A percentile compares a stretch with the other conserved stretches of the same genome.
Conservation (phyloP, 2,113 vertebrate species). For the Apeltes quadracus region DNA sequence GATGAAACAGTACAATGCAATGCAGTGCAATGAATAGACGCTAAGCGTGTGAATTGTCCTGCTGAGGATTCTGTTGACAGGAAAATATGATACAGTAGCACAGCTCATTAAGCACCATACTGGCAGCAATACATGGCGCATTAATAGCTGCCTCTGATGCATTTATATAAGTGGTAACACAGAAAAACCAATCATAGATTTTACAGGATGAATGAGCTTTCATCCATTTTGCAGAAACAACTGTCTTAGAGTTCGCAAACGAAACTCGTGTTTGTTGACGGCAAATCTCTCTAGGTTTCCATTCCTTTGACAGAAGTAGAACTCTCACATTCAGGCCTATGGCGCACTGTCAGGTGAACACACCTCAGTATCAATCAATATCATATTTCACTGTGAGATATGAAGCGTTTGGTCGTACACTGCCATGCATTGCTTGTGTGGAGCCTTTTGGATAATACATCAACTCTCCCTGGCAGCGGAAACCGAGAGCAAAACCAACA, state of each 20-base stretch:
- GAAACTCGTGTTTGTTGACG: conserved; percentile 5
- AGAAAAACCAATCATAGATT: not conserved
- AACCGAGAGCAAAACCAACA: conserved; percentile 48
- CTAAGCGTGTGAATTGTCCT: not conserved
- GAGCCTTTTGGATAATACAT: conserved; percentile 53
- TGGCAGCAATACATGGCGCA: not conserved
- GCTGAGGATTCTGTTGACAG: not conserved
- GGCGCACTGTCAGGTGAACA: conserved; percentile 45
- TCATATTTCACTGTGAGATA: conserved; percentile 62
- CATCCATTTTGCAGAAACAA: not conserved
- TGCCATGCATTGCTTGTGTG: conserved; percentile 45
- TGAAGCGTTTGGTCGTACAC: conserved; percentile 54
- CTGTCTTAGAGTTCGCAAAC: conserved; percentile 11
- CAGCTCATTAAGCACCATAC: not conserved
- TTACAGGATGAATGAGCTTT: not conserved
- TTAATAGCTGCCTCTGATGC: not conserved
- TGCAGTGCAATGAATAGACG: not conserved
- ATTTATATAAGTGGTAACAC: not conserved
- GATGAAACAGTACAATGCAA: not conserved
- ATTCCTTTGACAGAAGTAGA: conserved; percentile 28
- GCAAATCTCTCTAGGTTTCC: not conserved
- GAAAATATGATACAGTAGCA: conserved; percentile 13
- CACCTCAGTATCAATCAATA: conserved; percentile 52
- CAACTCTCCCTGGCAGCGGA: conserved; percentile 47
- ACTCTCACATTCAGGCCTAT: conserved; percentile 18